Base-by-base conservation (phyloP, 2,797 vertebrate species). In the Mallotus villosus region DNA sequence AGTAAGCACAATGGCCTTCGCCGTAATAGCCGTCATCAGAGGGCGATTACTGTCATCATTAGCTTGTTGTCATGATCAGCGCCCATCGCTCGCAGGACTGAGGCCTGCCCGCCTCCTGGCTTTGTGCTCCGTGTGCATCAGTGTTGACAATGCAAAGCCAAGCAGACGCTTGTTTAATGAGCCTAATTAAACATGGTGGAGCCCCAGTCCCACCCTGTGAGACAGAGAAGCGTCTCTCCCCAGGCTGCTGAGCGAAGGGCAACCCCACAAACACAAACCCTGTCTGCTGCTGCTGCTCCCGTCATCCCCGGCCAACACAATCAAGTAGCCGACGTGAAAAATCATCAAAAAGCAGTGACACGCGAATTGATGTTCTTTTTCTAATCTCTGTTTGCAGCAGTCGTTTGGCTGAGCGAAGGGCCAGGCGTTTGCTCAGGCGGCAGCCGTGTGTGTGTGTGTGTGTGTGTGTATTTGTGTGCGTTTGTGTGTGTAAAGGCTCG, bases 311-410 rank as follows among this genome's bases (percentile, higher is more conserved):
- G 51, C 19, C 7, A 53, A 6, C 51, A 17, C 4, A 17, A 59
- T 22, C 8, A 3, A 46, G 76, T 67, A 63, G 5, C 11, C 75
- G 53, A 67, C 63, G 0, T 3, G 32, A 71, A 86, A 89, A 82
- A 7, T 1, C 86, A 89, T 86, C 51, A 82, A 88, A 82, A 85
- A 81, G 72, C 81, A 78, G 75, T 68, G 80, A 79, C 84, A 82
- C 79, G 82, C 83, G 71, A 86, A 90, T 84, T 78, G 76, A 89
- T 86, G 86, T 60, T 78, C 85, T 87, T 81, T 83, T 84, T 86
- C 83, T 86, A 84, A 90, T 89, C 90, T 89, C 49, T 87, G 81
- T 88, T 89, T 89, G 86, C 86, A 86, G 85, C 77, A 64, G 78
- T 73, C 78, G 78, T 81, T 67, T 82, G 80, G 82, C 73, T 68